Evolutionary conservation across 2,888 invertebrate species (phyloP).

Genomic region (Athalia rosae): DNA sequence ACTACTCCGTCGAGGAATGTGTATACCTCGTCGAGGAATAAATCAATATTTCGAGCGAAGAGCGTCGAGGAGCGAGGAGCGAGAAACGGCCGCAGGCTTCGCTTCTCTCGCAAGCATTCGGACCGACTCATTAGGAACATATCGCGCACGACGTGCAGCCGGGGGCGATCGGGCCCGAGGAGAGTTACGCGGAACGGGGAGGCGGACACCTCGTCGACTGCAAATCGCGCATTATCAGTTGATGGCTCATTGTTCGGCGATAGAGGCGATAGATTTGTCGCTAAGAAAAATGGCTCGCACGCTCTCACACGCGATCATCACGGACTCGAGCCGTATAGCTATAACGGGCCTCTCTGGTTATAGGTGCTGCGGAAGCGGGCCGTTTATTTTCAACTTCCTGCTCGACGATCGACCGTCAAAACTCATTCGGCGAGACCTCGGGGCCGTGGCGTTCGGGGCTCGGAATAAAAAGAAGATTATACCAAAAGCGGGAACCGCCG

Average conservation of each 20-base stretch:
- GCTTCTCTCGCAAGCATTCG: not conserved
- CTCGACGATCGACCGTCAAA: not conserved
- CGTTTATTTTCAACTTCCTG: constrained; percentile 33
- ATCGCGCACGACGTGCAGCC: constrained; percentile 1
- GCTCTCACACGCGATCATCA: too few relatives aligned
- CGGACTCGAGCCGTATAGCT: constrained; percentile 20
- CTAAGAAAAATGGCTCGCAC: constrained; percentile 47
- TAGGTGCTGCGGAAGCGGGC: constrained; percentile 37
- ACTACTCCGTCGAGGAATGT: too few relatives aligned
- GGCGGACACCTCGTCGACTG: constrained; percentile 51
- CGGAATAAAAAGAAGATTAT: too few relatives aligned
- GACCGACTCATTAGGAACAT: not conserved
- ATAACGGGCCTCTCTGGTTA: not conserved
- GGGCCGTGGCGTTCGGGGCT: not conserved
- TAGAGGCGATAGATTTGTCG: constrained; percentile 59
- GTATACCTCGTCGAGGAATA: not conserved
- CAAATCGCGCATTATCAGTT: constrained; percentile 61
- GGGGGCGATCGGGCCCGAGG: not conserved
- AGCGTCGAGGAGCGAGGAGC: not conserved
- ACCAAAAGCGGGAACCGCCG: too few relatives aligned
- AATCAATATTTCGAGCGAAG: constrained; percentile 38
- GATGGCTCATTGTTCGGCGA: constrained; percentile 62
- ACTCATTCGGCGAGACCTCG: constrained; percentile 21
- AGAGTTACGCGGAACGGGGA: not conserved
- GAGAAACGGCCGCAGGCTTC: not conserved